These are phyloP conservation scores for Pollenia labialis DNA, from an alignment of 2,888 invertebrate genomes.

Conservation along the genomic window DNA sequence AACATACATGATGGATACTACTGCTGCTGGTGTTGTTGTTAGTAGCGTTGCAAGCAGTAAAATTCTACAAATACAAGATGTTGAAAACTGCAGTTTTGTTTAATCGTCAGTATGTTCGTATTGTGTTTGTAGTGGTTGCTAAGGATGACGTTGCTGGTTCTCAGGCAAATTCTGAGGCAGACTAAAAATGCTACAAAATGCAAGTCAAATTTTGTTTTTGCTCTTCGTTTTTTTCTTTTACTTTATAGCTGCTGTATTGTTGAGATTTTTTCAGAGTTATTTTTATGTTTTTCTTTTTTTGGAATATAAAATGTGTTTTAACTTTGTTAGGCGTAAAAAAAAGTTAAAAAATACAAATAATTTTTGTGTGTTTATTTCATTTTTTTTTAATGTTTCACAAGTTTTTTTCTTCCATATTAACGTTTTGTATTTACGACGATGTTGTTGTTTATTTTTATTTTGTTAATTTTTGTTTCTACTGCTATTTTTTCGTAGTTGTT, in stretches of 20 bases:
- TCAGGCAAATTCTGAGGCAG: conserved; percentile 2
- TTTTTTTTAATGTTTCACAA: conserved; percentile 44
- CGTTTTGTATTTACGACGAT: conserved; percentile 51
- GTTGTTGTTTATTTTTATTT: conserved; percentile 35
- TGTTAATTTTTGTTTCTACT: conserved; percentile 27
- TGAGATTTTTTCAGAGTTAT: conserved; percentile 16
- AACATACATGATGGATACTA: conserved; percentile 36
- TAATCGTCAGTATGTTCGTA: background rate
- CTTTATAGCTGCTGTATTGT: conserved; percentile 36
- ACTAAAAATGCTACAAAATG: conserved; percentile 56
- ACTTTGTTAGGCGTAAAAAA: conserved; percentile 64
- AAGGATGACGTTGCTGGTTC: conserved; percentile 28
- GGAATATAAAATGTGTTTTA: conserved; percentile 52
- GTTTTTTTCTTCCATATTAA: conserved; percentile 13
- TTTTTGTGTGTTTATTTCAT: conserved; percentile 55
- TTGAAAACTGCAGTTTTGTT: conserved; percentile 46
- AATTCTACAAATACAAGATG: conserved; percentile 40
- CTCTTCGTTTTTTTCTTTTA: conserved; percentile 12
- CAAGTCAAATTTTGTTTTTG: conserved; percentile 44
- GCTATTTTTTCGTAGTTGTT: conserved; percentile 35
- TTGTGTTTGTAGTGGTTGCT: background rate
- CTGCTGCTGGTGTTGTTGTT: background rate
- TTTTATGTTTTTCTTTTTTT: conserved; percentile 41
- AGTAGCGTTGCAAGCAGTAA: conserved; percentile 41
- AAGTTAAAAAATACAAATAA: conserved; percentile 52